A percentile compares a stretch with the other conserved stretches of the same genome.
phyloP scores from a whole-genome alignment of 2,797 vertebrate genomes.

The Carduelis carduelis region DNA sequence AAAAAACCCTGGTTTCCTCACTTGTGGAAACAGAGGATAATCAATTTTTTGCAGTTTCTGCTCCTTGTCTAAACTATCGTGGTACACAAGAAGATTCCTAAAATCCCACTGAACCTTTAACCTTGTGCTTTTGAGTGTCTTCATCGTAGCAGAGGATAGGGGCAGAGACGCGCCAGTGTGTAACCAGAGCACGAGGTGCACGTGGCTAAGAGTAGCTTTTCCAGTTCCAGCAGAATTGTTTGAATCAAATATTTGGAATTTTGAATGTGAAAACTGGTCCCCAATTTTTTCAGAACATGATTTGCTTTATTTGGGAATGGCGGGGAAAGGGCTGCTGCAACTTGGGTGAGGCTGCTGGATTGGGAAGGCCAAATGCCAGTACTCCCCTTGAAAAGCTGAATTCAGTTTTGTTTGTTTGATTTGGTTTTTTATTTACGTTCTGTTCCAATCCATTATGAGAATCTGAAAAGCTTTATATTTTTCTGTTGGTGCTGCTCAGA shows the following conservation, averaged over 20 bases:
- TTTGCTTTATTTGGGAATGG: background rate
- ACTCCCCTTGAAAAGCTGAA: background rate
- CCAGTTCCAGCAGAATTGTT: accelerated
- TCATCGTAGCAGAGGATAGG: accelerated
- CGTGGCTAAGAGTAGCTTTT: background rate
- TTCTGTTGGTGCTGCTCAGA: background rate
- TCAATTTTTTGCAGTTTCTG: constrained; percentile 9
- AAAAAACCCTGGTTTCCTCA: background rate
- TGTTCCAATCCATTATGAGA: background rate
- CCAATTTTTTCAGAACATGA: background rate
- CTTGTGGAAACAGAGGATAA: background rate
- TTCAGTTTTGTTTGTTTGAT: background rate
- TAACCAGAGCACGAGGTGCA: accelerated
- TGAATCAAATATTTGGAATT: background rate
- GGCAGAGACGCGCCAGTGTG: accelerated
- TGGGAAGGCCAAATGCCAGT: background rate
- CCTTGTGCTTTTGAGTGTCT: background rate
- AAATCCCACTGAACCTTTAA: background rate
- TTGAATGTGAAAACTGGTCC: background rate
- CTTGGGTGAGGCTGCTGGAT: accelerated
- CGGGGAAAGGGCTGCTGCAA: background rate
- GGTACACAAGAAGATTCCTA: background rate
- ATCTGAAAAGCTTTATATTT: background rate
- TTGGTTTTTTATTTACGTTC: background rate
- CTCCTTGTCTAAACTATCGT: background rate